Evolutionary conservation across 2,888 invertebrate species (phyloP).

Genomic region (Rhorus exstirpatorius): DNA sequence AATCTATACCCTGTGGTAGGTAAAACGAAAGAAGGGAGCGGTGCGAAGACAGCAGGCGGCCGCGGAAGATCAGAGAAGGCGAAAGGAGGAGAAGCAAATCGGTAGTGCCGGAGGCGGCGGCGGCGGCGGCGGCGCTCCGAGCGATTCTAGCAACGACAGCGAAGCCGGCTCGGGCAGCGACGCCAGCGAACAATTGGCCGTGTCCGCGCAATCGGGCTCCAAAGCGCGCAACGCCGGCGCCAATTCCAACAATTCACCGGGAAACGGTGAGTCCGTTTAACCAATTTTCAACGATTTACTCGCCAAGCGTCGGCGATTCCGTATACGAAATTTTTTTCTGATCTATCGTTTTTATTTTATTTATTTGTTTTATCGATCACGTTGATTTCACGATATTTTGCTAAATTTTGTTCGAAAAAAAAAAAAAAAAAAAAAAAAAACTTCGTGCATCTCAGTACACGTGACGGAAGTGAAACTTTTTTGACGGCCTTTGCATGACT

Average conservation of each 20-base stretch:
- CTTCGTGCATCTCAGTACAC: no score
- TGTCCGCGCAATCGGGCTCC: constrained; percentile 79
- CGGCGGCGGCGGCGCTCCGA: constrained; percentile 79
- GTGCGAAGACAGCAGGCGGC: constrained; percentile 86
- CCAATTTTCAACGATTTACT: not conserved
- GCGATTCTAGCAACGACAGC: constrained; percentile 85
- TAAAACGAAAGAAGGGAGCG: constrained; percentile 89
- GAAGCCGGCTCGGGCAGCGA: constrained; percentile 84
- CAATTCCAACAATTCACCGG: constrained; percentile 84
- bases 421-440: no score
- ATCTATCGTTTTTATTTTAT: not conserved
- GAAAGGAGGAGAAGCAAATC: constrained; percentile 83
- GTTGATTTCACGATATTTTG: no score
- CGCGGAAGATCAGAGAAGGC: constrained; percentile 83
- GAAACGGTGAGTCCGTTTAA: constrained; percentile 83
- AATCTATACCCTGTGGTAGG: constrained; percentile 86
- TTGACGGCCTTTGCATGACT: no score
- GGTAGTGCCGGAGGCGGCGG: constrained; percentile 83
- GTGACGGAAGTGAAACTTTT: no score
- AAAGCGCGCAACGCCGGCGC: constrained; percentile 80
- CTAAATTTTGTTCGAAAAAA: no score
- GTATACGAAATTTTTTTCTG: not conserved
- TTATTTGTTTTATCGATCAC: no score
- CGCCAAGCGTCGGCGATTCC: no score
- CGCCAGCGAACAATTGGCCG: constrained; percentile 82